Conservation (phyloP, 1,140 invertebrate genomes). For the Thaumatotibia leucotreta region DNA sequence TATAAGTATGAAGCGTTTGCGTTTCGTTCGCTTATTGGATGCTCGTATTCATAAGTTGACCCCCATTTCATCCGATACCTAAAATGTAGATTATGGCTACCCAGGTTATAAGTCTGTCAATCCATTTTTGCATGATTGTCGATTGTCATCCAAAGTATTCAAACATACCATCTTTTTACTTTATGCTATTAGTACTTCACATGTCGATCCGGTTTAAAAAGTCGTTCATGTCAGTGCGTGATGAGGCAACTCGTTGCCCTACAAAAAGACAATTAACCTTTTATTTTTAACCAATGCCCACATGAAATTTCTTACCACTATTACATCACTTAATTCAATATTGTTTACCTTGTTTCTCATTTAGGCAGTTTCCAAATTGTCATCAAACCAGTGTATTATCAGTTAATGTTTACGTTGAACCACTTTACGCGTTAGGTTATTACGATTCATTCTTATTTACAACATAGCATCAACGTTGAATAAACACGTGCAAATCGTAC, state of each 20-base stretch:
- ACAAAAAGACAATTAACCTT: slow-evolving; percentile 1
- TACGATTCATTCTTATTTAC: not conserved
- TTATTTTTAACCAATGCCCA: not conserved
- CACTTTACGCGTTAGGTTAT: not conserved
- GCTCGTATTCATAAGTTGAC: too few relatives aligned
- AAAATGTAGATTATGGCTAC: too few relatives aligned
- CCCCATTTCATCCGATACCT: too few relatives aligned
- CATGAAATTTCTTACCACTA: not conserved
- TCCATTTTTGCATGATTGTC: not conserved
- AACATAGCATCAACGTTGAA: not conserved
- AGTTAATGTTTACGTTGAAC: not conserved
- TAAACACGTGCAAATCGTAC: not conserved
- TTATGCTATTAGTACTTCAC: not conserved
- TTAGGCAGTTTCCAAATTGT: slow-evolving; percentile 1
- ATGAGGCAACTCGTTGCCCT: not conserved
- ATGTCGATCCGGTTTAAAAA: not conserved
- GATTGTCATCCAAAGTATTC: too few relatives aligned
- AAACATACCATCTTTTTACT: too few relatives aligned
- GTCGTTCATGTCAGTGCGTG: not conserved
- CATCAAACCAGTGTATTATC: not conserved
- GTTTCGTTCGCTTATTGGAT: too few relatives aligned
- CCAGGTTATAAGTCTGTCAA: not conserved
- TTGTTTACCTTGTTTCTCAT: not conserved
- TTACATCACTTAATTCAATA: not conserved
- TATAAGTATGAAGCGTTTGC: too few relatives aligned